A percentile compares a stretch with the other conserved stretches of the same genome.
These are phyloP conservation scores for Zaprionus taronus DNA, from an alignment of 1,140 invertebrate species.

Conservation along the genomic window DNA sequence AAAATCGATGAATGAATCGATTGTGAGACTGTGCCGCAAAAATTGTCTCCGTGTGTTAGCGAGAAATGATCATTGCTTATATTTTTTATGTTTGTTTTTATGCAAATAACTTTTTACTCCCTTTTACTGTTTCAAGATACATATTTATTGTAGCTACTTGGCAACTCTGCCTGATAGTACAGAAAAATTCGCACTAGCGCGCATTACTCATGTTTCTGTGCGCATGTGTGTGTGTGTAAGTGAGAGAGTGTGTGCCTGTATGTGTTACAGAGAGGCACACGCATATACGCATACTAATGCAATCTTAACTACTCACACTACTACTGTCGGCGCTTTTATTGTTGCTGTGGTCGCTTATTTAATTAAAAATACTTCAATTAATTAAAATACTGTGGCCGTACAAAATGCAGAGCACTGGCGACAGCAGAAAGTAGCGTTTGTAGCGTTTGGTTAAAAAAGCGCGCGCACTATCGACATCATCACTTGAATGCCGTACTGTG, in stretches of 20 bases:
- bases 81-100: conserved; percentile 42
- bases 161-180: conserved; percentile 70
- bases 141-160: conserved; percentile 47
- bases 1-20: conserved; percentile 85
- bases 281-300: conserved; percentile 37
- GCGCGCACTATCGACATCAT: conserved; percentile 61
- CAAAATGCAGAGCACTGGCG: conserved; percentile 51
- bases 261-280: conserved; percentile 44
- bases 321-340: conserved; percentile 46
- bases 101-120: conserved; percentile 45
- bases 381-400: conserved; percentile 56
- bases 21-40: conserved; percentile 52
- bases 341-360: conserved; percentile 57
- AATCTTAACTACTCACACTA: conserved; percentile 48
- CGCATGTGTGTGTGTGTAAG: conserved; percentile 61
- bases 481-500: conserved; percentile 31
- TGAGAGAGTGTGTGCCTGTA: conserved; percentile 32
- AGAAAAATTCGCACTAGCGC: conserved; percentile 55
- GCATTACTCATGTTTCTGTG: conserved; percentile 71
- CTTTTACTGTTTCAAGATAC: conserved; percentile 22
- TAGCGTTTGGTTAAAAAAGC: conserved; percentile 51
- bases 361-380: conserved; percentile 77
- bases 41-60: conserved; percentile 27
- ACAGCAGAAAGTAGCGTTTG: conserved; percentile 26
- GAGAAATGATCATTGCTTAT: conserved; percentile 12